Evolutionary conservation across 1,140 invertebrate species (phyloP).

Genomic region (Calycopis cecrops): DNA sequence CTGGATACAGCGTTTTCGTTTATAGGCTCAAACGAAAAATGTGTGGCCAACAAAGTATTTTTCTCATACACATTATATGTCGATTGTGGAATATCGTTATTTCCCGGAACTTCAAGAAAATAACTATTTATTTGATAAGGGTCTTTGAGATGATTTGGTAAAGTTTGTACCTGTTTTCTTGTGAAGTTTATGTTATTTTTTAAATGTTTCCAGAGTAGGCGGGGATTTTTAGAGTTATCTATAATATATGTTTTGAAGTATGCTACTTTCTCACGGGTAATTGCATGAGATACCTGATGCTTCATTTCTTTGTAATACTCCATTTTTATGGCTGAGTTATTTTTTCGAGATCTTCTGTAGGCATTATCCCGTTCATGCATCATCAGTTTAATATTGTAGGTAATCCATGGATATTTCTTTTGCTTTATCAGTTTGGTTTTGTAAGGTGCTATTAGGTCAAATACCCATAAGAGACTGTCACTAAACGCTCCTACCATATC

Average conservation of each 20-base stretch:
- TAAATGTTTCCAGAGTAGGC: constrained; percentile 11
- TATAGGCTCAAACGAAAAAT: constrained; percentile 7
- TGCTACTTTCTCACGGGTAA: background rate
- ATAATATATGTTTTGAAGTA: constrained; percentile 4
- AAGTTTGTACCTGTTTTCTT: background rate
- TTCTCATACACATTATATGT: constrained; percentile 8
- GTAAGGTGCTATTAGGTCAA: constrained; percentile 2
- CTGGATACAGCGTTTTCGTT: constrained; percentile 11
- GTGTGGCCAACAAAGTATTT: background rate
- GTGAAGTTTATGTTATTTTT: constrained; percentile 5
- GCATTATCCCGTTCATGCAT: background rate
- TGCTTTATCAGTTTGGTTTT: constrained; percentile 9
- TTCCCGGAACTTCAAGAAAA: constrained; percentile 23
- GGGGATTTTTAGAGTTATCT: background rate
- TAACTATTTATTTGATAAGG: constrained; percentile 18
- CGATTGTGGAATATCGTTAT: constrained; percentile 5
- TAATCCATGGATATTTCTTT: constrained; percentile 12
- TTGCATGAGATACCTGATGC: background rate
- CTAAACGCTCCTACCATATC: constrained; percentile 4
- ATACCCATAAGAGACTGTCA: constrained; percentile 4
- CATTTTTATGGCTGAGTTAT: background rate
- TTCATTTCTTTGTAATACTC: background rate
- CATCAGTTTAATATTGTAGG: too few species aligned
- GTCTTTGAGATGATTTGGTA: constrained; percentile 5
- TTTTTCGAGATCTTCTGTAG: background rate